A percentile compares a stretch with the other conserved stretches of the same genome.
Conservation (phyloP, 2,113 vertebrate species). For the Corythornis cristatus region DNA sequence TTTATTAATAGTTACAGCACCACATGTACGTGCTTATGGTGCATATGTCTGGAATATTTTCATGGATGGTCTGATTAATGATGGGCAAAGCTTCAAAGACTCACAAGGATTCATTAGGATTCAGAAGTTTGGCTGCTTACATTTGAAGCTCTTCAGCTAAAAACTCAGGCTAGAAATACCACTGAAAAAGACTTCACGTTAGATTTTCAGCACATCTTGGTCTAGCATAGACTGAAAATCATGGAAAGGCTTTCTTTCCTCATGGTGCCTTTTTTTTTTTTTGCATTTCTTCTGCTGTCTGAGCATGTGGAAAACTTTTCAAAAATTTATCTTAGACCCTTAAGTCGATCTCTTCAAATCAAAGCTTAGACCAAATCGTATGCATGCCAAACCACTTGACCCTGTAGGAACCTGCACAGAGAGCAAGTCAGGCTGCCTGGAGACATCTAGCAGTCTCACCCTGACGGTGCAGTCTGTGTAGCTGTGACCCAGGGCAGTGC, state of each 20-base stretch:
- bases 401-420: background rate
- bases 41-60: background rate
- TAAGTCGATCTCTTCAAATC: background rate
- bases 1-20: slow-evolving; percentile 23
- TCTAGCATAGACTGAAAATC: background rate
- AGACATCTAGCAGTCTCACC: background rate
- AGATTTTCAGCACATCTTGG: background rate
- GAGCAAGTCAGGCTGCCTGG: background rate
- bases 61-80: slow-evolving; percentile 9
- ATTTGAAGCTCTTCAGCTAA: background rate
- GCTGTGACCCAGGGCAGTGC: background rate
- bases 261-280: background rate
- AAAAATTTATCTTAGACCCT: background rate
- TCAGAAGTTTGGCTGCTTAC: background rate
- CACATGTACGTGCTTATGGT: background rate
- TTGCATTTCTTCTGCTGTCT: background rate
- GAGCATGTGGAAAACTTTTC: background rate
- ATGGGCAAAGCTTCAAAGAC: slow-evolving; percentile 16
- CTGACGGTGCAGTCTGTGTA: background rate
- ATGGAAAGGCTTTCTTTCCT: background rate
- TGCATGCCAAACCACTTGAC: background rate
- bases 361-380: background rate
- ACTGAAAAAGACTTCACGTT: background rate
- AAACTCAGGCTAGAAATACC: background rate
- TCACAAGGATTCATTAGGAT: background rate